These are phyloP conservation scores for Litocranius walleri DNA, from an alignment of 2,113 vertebrate genomes.

Conservation along the genomic window DNA sequence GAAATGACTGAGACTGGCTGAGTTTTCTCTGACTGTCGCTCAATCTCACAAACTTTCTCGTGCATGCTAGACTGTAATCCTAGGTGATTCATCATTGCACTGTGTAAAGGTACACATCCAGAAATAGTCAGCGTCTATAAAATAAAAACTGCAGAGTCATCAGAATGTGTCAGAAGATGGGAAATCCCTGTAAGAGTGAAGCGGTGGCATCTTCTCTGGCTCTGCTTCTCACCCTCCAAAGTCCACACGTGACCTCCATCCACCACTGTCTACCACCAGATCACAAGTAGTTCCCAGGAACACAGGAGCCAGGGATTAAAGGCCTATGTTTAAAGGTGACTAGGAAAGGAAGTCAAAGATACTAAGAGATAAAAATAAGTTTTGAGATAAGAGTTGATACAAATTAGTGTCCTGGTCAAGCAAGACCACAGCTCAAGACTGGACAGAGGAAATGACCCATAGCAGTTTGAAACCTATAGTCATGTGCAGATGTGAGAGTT, in stretches of 20 bases:
- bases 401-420: background rate
- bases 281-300: background rate
- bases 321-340: background rate
- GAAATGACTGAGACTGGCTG: background rate
- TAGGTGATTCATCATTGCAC: background rate
- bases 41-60: background rate
- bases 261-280: background rate
- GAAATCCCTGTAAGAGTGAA: background rate
- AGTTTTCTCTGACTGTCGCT: background rate
- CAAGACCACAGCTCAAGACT: background rate
- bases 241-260: background rate
- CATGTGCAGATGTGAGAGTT: background rate
- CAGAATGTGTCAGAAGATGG: background rate
- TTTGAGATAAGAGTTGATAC: background rate
- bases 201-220: background rate
- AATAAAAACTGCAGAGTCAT: background rate
- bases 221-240: background rate
- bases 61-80: too few relatives aligned
- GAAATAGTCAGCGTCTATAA: background rate
- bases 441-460: accelerated
- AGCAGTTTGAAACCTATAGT: background rate
- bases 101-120: background rate
- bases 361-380: background rate
- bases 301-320: background rate
- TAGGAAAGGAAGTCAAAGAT: background rate